Evolutionary conservation across 2,888 invertebrate genomes (phyloP).

Genomic region (Teleogryllus oceanicus): DNA sequence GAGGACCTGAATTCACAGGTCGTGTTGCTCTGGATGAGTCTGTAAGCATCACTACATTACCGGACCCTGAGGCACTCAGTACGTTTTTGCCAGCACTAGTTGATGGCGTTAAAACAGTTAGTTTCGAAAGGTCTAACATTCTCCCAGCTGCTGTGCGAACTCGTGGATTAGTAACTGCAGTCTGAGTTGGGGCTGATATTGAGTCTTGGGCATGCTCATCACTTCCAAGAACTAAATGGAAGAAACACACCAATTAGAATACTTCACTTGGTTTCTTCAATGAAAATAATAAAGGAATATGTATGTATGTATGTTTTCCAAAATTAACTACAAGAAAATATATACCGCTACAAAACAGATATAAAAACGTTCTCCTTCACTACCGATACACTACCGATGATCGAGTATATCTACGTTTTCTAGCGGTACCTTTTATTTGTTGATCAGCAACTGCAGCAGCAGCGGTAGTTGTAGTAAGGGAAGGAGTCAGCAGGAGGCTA

Average conservation of each 20-base stretch:
- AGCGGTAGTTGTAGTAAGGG: conserved; percentile 40
- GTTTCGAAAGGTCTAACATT: conserved; percentile 41
- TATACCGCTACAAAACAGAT: background rate
- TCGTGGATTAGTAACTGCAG: conserved; percentile 12
- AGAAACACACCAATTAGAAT: conserved; percentile 20
- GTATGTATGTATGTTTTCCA: background rate
- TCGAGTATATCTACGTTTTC: too few relatives aligned
- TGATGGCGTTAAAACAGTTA: conserved; percentile 37
- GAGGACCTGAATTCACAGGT: conserved; percentile 21
- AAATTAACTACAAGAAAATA: background rate
- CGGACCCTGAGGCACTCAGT: conserved; percentile 39
- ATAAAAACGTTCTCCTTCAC: background rate
- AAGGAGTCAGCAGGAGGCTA: conserved; percentile 43
- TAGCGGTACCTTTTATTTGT: background rate
- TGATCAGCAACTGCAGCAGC: background rate
- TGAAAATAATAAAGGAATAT: background rate
- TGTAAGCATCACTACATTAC: conserved; percentile 41
- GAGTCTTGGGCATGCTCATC: conserved; percentile 24
- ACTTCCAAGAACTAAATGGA: conserved; percentile 29
- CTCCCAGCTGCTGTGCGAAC: conserved; percentile 38
- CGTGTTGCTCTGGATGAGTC: conserved; percentile 35
- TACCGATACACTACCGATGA: too few relatives aligned
- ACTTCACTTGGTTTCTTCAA: conserved; percentile 5
- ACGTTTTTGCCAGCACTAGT: conserved; percentile 39
- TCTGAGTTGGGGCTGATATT: conserved; percentile 12